Conservation (phyloP, 2,888 invertebrate genomes). For the Drosophila anomalipes region DNA sequence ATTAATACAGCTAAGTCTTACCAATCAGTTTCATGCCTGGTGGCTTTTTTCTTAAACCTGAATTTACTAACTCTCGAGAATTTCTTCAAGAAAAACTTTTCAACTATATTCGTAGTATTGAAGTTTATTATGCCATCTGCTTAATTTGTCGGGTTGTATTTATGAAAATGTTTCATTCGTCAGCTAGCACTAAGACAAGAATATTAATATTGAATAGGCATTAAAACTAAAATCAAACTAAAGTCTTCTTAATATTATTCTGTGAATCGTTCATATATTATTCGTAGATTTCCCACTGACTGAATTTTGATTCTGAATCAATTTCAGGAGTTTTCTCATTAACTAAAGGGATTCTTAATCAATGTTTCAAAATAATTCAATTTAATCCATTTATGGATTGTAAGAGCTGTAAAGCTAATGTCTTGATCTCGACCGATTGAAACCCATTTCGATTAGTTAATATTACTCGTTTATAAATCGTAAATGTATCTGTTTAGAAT, state of each 20-base stretch:
- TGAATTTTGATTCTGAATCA: background rate
- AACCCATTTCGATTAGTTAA: conserved; percentile 11
- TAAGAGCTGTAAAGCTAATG: background rate
- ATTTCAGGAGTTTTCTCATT: background rate
- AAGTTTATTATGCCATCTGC: background rate
- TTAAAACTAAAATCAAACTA: background rate
- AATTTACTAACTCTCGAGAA: background rate
- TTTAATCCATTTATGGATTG: background rate
- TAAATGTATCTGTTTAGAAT: conserved; percentile 63
- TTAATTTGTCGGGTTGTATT: background rate
- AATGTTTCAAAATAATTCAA: background rate
- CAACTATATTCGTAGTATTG: background rate
- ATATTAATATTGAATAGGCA: background rate
- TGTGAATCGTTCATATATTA: background rate
- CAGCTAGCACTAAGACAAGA: background rate
- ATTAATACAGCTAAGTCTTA: background rate
- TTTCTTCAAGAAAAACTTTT: background rate
- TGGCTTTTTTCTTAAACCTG: background rate
- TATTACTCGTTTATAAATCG: conserved; percentile 42
- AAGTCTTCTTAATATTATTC: background rate
- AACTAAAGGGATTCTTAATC: background rate
- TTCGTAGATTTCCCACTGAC: background rate
- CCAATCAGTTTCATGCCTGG: background rate
- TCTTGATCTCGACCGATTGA: conserved; percentile 6
- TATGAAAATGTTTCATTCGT: background rate